Evolutionary conservation across 2,797 vertebrate genomes (phyloP).

Genomic region (Borostomias antarcticus): DNA sequence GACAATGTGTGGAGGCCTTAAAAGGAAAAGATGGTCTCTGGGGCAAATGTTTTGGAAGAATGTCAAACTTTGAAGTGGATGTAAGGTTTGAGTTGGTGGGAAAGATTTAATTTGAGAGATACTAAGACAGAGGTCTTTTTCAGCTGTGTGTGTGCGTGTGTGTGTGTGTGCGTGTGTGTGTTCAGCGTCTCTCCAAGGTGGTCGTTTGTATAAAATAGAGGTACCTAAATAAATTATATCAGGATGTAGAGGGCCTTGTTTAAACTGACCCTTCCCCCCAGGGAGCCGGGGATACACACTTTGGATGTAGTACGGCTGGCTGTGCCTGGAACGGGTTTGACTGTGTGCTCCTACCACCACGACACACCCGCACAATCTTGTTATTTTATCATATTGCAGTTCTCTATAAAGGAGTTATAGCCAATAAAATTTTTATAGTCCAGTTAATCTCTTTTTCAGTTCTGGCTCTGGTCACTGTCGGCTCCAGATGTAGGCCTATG

Average conservation of each 20-base stretch:
- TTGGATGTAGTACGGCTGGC: neutral
- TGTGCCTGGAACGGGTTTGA: constrained; percentile 23
- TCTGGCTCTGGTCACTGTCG: neutral
- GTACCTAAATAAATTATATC: constrained; percentile 41
- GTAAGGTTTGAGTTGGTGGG: constrained; percentile 48
- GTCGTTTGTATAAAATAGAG: constrained; percentile 24
- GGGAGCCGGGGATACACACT: constrained; percentile 4
- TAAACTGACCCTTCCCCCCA: constrained; percentile 4
- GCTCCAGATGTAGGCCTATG: neutral
- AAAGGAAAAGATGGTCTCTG: constrained; percentile 47
- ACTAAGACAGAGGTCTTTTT: neutral
- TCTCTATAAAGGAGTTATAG: neutral
- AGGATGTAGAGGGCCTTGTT: constrained; percentile 21
- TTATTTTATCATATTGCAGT: too few relatives aligned
- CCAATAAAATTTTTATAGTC: constrained; percentile 4
- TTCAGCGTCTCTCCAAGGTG: constrained; percentile 8
- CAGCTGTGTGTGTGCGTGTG: constrained; percentile 18
- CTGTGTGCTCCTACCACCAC: neutral
- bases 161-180: constrained; percentile 2
- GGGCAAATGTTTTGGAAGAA: constrained; percentile 67
- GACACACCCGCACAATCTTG: too few relatives aligned
- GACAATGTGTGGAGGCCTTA: constrained; percentile 62
- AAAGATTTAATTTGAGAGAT: constrained; percentile 39
- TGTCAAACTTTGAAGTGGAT: constrained; percentile 55
- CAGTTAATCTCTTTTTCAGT: neutral